These are phyloP conservation scores for Tetrao urogallus DNA, from an alignment of 2,113 vertebrate genomes.

Conservation along the genomic window DNA sequence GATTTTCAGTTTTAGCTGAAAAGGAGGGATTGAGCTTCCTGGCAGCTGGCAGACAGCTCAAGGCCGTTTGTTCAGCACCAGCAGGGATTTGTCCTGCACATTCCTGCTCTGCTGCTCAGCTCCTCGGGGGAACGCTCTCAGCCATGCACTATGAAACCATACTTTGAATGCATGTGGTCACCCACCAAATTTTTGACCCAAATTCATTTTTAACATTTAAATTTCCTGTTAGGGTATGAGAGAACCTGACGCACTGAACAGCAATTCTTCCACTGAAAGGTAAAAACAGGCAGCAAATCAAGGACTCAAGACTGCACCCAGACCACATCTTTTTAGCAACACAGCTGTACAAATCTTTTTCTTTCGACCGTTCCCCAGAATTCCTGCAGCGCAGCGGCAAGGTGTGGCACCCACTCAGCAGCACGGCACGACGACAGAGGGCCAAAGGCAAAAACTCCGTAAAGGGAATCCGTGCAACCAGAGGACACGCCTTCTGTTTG, in stretches of 20 bases:
- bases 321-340: neutral
- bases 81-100: accelerated
- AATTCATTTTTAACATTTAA: neutral
- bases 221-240: neutral
- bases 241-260: neutral
- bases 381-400: neutral
- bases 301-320: neutral
- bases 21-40: neutral
- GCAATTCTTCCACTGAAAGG: neutral
- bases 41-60: neutral
- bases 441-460: neutral
- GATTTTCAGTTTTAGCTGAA: neutral
- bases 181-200: neutral
- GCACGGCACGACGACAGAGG: neutral
- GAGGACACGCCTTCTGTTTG: neutral
- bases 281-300: neutral
- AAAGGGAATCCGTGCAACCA: neutral
- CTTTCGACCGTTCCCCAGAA: neutral
- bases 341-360: neutral
- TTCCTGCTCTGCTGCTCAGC: neutral
- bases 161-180: neutral
- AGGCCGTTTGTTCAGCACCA: neutral
- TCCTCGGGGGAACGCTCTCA: neutral
- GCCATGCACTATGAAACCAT: neutral
- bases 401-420: neutral